phyloP scores from a whole-genome alignment of 1,140 invertebrate genomes.

The Antheraea pernyi region DNA sequence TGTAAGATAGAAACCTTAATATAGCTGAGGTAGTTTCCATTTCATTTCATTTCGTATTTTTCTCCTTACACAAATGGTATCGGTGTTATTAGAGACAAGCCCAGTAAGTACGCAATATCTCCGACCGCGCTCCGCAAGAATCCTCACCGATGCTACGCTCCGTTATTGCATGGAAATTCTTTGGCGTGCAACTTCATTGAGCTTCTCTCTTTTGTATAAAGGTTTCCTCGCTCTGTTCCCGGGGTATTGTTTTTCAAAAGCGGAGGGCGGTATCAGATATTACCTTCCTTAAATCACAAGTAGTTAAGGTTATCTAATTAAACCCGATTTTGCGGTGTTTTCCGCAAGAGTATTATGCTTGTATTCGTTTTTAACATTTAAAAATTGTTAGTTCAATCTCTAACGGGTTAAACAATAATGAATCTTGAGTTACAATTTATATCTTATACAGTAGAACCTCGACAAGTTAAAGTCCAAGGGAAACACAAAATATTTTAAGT shows the following conservation, averaged over 20 bases:
- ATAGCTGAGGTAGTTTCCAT: constrained; percentile 51
- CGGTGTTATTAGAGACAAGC: constrained; percentile 73
- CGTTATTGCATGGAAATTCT: constrained; percentile 77
- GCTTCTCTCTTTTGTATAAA: constrained; percentile 69
- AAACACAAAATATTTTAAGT: no score
- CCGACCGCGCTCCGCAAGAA: constrained; percentile 53
- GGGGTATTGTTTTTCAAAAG: constrained; percentile 76
- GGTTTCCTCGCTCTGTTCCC: constrained; percentile 62
- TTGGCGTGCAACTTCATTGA: constrained; percentile 76
- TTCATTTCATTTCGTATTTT: constrained; percentile 64
- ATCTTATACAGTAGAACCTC: no score
- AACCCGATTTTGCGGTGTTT: constrained; percentile 5
- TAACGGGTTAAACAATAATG: no score
- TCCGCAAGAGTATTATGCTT: background rate
- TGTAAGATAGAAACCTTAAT: background rate
- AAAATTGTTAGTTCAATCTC: no score
- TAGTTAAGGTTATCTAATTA: constrained; percentile 63
- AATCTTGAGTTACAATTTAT: no score
- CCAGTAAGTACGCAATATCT: constrained; percentile 76
- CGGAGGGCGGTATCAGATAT: constrained; percentile 59
- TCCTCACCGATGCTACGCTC: constrained; percentile 57
- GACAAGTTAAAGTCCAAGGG: no score
- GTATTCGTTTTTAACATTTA: background rate
- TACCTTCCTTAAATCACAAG: constrained; percentile 61
- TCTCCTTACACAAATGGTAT: constrained; percentile 68